These are phyloP conservation scores for Bombus balteatus DNA, from an alignment of 1,140 invertebrate genomes.

Conservation along the genomic window DNA sequence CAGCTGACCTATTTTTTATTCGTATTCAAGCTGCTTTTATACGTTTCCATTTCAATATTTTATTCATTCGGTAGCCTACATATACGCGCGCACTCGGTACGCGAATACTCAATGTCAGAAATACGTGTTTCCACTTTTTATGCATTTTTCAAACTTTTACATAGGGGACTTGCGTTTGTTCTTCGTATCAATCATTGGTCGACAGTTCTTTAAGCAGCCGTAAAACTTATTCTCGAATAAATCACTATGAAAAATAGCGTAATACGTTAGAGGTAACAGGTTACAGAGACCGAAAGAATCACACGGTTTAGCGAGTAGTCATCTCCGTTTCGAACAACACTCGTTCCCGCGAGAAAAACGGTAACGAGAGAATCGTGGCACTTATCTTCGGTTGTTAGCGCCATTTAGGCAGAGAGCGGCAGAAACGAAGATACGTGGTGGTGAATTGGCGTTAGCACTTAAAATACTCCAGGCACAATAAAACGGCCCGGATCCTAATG, in stretches of 20 bases:
- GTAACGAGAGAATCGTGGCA: neutral
- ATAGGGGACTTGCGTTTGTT: neutral
- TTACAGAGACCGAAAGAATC: neutral
- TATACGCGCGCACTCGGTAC: neutral
- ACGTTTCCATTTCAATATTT: neutral
- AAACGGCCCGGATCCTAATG: constrained; percentile 61
- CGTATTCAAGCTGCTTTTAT: neutral
- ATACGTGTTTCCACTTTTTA: neutral
- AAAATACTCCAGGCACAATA: constrained; percentile 57
- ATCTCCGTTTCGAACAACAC: neutral
- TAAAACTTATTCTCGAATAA: neutral
- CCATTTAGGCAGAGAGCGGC: constrained; percentile 10
- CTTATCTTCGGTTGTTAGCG: constrained; percentile 6
- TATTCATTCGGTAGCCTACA: neutral
- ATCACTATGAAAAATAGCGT: neutral
- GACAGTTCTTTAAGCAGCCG: neutral
- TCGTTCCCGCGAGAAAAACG: neutral
- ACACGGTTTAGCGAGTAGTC: neutral
- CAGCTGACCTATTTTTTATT: neutral
- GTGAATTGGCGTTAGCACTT: constrained; percentile 48
- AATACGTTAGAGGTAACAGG: neutral
- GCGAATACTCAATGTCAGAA: neutral
- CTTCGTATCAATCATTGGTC: neutral
- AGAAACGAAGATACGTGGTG: constrained; percentile 14
- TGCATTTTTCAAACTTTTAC: neutral